A percentile compares a stretch with the other conserved stretches of the same genome.
These are phyloP conservation scores for Hemicordylus capensis DNA, from an alignment of 2,113 vertebrate genomes.

Conservation along the genomic window DNA sequence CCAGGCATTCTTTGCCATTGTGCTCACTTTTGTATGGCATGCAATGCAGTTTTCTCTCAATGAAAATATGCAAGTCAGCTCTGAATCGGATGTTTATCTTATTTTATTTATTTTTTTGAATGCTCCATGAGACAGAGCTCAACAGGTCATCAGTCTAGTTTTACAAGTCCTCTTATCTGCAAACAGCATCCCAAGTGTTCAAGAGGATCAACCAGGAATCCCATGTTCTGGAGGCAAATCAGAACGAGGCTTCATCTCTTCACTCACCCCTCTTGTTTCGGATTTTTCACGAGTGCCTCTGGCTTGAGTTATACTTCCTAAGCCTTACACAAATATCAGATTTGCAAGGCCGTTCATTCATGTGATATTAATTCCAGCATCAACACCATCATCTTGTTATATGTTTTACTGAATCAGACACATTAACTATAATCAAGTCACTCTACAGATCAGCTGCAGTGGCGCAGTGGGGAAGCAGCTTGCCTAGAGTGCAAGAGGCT, in stretches of 20 bases:
- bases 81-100: too few species aligned
- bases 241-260: neutral
- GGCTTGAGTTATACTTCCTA: constrained; percentile 17
- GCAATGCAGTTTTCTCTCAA: neutral
- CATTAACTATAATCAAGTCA: too few species aligned
- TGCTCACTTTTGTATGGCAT: neutral
- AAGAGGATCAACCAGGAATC: neutral
- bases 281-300: neutral
- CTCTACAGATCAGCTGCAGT: too few species aligned
- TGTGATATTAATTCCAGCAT: neutral
- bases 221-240: neutral
- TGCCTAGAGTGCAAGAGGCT: too few species aligned
- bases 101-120: too few species aligned
- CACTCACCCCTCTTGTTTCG: neutral
- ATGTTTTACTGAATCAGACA: neutral
- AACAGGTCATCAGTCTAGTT: neutral
- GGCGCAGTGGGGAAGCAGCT: too few species aligned
- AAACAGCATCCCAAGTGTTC: neutral
- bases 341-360: constrained; percentile 39
- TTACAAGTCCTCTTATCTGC: neutral
- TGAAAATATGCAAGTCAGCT: neutral
- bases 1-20: neutral
- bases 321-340: constrained; percentile 26
- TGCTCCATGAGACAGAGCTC: too few species aligned
- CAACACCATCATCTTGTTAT: neutral